A percentile compares a stretch with the other conserved stretches of the same genome.
These are phyloP conservation scores for Gymnocheta viridis DNA, from an alignment of 2,888 invertebrate genomes.

Conservation along the genomic window DNA sequence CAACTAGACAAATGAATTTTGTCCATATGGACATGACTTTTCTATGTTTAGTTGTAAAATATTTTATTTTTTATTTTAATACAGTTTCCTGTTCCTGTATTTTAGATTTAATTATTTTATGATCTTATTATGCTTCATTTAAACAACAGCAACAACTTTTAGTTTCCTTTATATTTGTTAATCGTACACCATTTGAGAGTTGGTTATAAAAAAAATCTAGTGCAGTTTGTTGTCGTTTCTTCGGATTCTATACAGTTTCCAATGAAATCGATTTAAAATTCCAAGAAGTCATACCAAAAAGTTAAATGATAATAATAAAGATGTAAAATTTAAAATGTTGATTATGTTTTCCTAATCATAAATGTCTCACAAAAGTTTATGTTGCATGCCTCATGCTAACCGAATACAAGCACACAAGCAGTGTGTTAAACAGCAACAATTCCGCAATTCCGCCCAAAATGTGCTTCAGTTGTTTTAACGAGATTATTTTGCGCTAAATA, in stretches of 20 bases:
- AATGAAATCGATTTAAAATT: constrained; percentile 57
- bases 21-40: not conserved
- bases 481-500: constrained; percentile 70
- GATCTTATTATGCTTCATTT: constrained; percentile 52
- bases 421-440: constrained; percentile 5
- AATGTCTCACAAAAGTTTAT: constrained; percentile 67
- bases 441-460: constrained; percentile 15
- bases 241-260: constrained; percentile 11
- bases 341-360: constrained; percentile 56
- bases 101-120: constrained; percentile 30
- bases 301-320: constrained; percentile 56
- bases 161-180: constrained; percentile 23
- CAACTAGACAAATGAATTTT: not conserved
- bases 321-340: constrained; percentile 59
- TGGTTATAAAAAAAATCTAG: constrained; percentile 27
- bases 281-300: constrained; percentile 58
- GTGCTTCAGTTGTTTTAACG: constrained; percentile 66
- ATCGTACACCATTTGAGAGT: constrained; percentile 25
- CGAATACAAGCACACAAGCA: constrained; percentile 36
- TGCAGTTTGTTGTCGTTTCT: constrained; percentile 19
- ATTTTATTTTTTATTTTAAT: constrained; percentile 1
- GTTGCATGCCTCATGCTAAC: constrained; percentile 64
- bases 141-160: constrained; percentile 40
- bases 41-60: not conserved
- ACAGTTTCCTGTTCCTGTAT: constrained; percentile 51